Percentiles rank a stretch among this genome's conserved stretches.
These are phyloP conservation scores for Norana najaformis DNA, from an alignment of 2,888 invertebrate genomes.

Conservation along the genomic window DNA sequence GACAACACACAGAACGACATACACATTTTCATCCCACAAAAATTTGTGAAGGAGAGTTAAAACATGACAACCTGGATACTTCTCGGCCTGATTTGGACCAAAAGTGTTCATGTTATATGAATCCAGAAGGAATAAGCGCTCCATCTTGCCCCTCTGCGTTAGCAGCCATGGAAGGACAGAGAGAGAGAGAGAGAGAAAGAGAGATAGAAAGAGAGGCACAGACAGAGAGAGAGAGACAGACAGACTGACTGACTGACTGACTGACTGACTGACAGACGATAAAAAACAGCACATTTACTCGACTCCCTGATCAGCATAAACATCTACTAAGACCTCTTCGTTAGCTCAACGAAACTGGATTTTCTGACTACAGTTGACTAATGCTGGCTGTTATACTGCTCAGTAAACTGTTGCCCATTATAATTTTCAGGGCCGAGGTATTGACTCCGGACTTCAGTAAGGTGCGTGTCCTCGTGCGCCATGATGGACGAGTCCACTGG, in stretches of 20 bases:
- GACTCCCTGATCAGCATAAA: too few relatives aligned
- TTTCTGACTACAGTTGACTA: not conserved
- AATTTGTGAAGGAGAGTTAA: not conserved
- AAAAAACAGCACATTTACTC: too few relatives aligned
- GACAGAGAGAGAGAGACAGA: too few relatives aligned
- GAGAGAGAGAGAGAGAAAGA: not conserved
- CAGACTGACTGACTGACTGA: not conserved
- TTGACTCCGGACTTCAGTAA: slow-evolving; percentile 46
- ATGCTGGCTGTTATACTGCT: not conserved
- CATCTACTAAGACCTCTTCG: not conserved
- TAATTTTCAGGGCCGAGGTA: slow-evolving; percentile 43
- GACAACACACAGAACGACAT: not conserved
- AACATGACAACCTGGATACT: not conserved
- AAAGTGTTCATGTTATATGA: not conserved
- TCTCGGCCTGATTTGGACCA: not conserved
- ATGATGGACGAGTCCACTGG: slow-evolving; percentile 46
- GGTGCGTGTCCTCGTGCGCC: slow-evolving; percentile 43
- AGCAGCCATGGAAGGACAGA: not conserved
- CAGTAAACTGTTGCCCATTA: not conserved
- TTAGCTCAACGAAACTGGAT: too few relatives aligned
- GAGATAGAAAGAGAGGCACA: too few relatives aligned
- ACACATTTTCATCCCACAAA: not conserved
- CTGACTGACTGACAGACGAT: not conserved
- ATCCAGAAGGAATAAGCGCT: not conserved
- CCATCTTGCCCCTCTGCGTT: not conserved